These are phyloP conservation scores for Cyanoramphus novaezelandiae DNA, from an alignment of 2,113 vertebrate genomes.

Conservation along the genomic window DNA sequence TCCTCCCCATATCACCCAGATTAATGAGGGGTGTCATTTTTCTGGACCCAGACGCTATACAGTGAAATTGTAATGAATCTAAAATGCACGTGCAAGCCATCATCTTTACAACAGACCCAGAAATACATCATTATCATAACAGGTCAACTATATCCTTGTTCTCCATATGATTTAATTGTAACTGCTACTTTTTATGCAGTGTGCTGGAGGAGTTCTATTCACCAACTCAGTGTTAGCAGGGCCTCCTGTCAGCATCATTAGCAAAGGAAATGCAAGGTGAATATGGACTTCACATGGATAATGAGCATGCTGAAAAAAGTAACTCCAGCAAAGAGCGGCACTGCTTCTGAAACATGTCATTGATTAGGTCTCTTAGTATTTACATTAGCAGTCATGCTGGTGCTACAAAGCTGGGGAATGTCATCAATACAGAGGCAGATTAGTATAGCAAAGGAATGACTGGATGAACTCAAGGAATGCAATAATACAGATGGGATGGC, in stretches of 20 bases:
- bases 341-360: background rate
- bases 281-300: background rate
- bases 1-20: background rate
- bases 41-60: background rate
- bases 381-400: background rate
- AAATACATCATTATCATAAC: slow-evolving; percentile 8
- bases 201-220: background rate
- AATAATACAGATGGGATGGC: background rate
- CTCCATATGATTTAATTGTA: slow-evolving; percentile 11
- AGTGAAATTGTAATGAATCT: background rate
- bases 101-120: background rate
- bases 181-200: background rate
- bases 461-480: background rate
- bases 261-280: background rate
- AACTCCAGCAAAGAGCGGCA: background rate
- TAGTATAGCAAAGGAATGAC: background rate
- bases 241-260: slow-evolving; percentile 44
- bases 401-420: background rate
- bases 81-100: background rate
- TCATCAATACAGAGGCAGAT: background rate
- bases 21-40: slow-evolving; percentile 9
- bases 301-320: background rate
- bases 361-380: background rate
- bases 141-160: background rate
- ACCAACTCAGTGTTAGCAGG: background rate